These are phyloP conservation scores for Palythoa grandis DNA, from an alignment of 92 coral and sea anemone species.

Conservation along the genomic window DNA sequence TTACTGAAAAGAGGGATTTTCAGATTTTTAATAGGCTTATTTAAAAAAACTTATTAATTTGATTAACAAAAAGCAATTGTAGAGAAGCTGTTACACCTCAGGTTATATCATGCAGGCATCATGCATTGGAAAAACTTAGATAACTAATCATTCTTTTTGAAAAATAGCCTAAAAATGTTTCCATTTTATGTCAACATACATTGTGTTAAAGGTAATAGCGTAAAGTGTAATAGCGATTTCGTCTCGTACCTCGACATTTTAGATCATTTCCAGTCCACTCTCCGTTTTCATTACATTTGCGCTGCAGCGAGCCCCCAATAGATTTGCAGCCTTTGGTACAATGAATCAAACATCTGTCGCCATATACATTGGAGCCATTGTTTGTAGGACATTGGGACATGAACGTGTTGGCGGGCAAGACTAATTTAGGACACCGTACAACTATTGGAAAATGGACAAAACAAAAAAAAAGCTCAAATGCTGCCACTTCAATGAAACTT, in stretches of 20 bases:
- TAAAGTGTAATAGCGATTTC: too few relatives aligned
- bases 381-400: conserved; percentile 49
- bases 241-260: conserved; percentile 1
- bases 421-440: conserved; percentile 35
- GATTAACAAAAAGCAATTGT: neutral
- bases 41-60: neutral
- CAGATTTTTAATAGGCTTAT: neutral
- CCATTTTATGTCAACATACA: too few relatives aligned
- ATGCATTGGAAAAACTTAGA: too few relatives aligned
- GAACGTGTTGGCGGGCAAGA: conserved; percentile 8
- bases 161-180: too few relatives aligned
- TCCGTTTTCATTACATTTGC: conserved; percentile 58
- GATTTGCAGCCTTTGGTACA: conserved; percentile 55
- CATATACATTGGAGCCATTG: conserved; percentile 47
- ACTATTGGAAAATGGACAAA: conserved; percentile 5
- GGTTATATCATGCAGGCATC: too few relatives aligned
- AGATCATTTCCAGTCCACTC: conserved; percentile 47
- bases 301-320: conserved; percentile 55
- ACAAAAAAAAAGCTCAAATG: neutral
- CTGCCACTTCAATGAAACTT: too few relatives aligned
- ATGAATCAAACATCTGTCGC: conserved; percentile 61
- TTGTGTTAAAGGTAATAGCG: too few relatives aligned
- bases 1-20: neutral
- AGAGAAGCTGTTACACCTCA: too few relatives aligned
- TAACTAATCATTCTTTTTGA: too few relatives aligned